Evolutionary conservation across 2,888 invertebrate genomes (phyloP), one percentile per base, ranked within the genome.

Genomic region (Tridacna gigas): DNA sequence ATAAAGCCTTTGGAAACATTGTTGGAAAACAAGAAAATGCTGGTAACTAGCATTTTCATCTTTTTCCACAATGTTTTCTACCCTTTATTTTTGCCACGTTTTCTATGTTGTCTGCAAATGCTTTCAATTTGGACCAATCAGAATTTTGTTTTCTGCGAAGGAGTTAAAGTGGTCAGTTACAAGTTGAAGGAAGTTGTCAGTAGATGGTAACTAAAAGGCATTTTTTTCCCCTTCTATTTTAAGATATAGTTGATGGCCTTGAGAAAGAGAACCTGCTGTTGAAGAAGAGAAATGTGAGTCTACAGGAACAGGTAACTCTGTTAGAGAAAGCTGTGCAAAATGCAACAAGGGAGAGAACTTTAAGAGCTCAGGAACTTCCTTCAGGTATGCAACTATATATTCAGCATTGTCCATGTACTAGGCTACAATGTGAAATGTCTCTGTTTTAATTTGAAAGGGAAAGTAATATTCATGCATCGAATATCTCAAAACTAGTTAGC

Each of bases 231-330:
- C 76, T 74, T 77, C 66, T 22, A 65, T 60, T 82, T 85, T 5
- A 81, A 92, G 92, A 88, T 28, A 81, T 91, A 12, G 74, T 92
- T 61, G 88, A 90, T 60, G 82, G 79, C 9, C 20, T 92, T 37
- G 92, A 92, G 78, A 85, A 89, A 60, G 93, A 93, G 75, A 92
- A 91, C 69, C 47, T 91, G 25, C 56, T 90, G 37, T 81, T 93
- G 80, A 90, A 88, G 80, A 89, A 92, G 77, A 88, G 89, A 75
- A 90, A 88, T 51, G 74, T 90, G n/a, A 88, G 91, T 45, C 83
- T 89, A 47, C 90, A 92, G 75, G 93, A 93, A 83, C 91, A 92
- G 82, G 80, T 91, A 22, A 86, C 86, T 63, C 82, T 91, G 47
- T 82, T 93, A 67, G 92, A 93, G 80, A 90, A 86, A 66, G 88